phyloP scores from a whole-genome alignment of 37 sponge, comb jelly and placozoan species.

The Crambe crambe region DNA sequence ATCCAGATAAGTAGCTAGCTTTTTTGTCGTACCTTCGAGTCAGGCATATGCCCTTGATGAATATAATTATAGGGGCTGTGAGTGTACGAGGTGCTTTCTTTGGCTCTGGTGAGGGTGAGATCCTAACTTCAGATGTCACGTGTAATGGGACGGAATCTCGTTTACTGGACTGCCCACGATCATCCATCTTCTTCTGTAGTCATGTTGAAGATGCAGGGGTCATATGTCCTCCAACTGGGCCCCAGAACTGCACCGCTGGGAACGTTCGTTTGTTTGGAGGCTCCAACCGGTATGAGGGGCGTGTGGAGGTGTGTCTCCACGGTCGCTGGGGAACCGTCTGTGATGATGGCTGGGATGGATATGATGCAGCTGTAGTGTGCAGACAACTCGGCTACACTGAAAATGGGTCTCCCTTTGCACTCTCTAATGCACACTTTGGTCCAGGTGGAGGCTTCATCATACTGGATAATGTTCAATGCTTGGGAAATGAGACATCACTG shows the following conservation, averaged over 20 bases:
- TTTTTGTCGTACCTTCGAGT: too few species aligned
- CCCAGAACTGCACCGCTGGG: conserved; percentile 23
- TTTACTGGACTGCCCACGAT: neutral
- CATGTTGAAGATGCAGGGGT: conserved; percentile 45
- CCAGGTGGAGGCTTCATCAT: conserved; percentile 14
- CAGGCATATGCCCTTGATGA: too few species aligned
- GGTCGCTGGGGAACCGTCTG: conserved; percentile 42
- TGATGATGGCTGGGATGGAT: conserved; percentile 20
- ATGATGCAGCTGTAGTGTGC: conserved; percentile 32
- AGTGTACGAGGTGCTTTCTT: conserved; percentile 39
- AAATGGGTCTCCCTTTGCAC: neutral
- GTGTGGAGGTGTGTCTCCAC: conserved; percentile 35
- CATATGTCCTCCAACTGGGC: conserved; percentile 20
- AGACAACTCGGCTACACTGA: conserved; percentile 7
- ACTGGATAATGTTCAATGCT: conserved; percentile 22
- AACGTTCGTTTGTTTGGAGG: conserved; percentile 11
- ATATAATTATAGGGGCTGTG: conserved; percentile 7
- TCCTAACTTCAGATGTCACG: neutral
- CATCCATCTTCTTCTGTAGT: conserved; percentile 8
- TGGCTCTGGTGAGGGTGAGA: conserved; percentile 16
- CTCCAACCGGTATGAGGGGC: conserved; percentile 14
- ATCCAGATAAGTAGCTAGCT: too few species aligned
- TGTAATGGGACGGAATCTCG: conserved; percentile 6
- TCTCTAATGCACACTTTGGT: neutral
- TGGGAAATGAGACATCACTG: conserved; percentile 15